Conservation (phyloP, 2,113 vertebrate species). For the Cottus gobio region DNA sequence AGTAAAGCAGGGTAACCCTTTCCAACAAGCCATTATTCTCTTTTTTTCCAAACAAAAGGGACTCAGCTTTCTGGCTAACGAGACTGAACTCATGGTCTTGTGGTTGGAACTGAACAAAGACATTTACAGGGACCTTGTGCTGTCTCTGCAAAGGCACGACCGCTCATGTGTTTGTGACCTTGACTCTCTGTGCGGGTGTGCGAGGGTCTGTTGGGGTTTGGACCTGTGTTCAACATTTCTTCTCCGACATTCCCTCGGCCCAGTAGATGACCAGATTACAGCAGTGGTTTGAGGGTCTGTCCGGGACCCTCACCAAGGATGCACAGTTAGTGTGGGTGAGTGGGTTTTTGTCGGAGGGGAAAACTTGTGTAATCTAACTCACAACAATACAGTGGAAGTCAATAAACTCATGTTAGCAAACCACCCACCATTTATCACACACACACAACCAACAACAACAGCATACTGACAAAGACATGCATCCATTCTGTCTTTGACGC, state of each 20-base stretch:
- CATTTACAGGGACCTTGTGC: slow-evolving; percentile 28
- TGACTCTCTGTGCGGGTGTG: not conserved
- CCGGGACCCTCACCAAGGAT: slow-evolving; percentile 23
- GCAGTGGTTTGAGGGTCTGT: slow-evolving; percentile 49
- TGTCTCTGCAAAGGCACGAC: slow-evolving; percentile 8
- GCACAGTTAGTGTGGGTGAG: not conserved
- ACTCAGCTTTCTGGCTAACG: slow-evolving; percentile 58
- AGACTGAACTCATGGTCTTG: slow-evolving; percentile 56
- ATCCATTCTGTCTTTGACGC: not conserved
- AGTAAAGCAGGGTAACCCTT: slow-evolving; percentile 51
- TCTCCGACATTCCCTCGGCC: slow-evolving; percentile 12
- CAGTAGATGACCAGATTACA: slow-evolving; percentile 58
- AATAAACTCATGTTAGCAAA: slow-evolving; percentile 17
- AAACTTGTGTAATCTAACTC: slow-evolving; percentile 21
- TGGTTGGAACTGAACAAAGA: slow-evolving; percentile 64
- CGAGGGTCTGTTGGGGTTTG: slow-evolving; percentile 31
- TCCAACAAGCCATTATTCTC: slow-evolving; percentile 65
- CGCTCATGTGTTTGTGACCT: not conserved
- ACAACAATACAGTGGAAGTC: slow-evolving; percentile 14
- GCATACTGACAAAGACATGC: slow-evolving; percentile 1
- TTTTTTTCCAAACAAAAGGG: slow-evolving; percentile 61
- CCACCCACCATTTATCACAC: slow-evolving; percentile 1
- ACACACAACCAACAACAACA: not conserved
- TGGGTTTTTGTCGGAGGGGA: not conserved
- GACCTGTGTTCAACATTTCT: slow-evolving; percentile 30